Evolutionary conservation across 2,888 invertebrate species (phyloP).

Genomic region (Alloscopus bannaensis): DNA sequence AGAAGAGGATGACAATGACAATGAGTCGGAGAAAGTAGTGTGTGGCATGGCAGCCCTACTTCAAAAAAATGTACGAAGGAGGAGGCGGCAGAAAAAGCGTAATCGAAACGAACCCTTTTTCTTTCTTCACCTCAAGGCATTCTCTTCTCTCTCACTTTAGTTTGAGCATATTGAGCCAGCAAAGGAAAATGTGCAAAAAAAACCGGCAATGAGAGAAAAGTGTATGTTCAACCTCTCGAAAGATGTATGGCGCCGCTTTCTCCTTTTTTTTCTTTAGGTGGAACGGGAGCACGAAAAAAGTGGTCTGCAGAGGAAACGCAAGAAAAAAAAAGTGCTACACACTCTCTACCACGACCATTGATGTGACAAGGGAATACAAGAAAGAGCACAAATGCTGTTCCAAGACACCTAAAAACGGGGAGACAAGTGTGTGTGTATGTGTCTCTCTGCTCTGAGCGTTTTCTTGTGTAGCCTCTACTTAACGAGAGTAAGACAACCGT

Average conservation of each 20-base stretch:
- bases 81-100: background rate
- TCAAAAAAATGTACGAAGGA: no score
- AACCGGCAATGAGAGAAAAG: no score
- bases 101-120: constrained; percentile 27
- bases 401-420: constrained; percentile 28
- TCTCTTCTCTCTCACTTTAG: background rate
- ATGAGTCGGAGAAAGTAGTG: constrained; percentile 29
- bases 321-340: constrained; percentile 5
- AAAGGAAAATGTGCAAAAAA: no score
- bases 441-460: no score
- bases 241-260: constrained; percentile 52
- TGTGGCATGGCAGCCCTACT: background rate
- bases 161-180: constrained; percentile 18
- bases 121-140: background rate
- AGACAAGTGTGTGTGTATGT: no score
- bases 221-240: constrained; percentile 28
- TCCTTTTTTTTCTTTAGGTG: constrained; percentile 11
- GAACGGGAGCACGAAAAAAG: constrained; percentile 20
- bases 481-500: no score
- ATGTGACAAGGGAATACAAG: constrained; percentile 45
- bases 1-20: constrained; percentile 48
- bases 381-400: constrained; percentile 43
- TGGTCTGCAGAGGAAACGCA: no score
- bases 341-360: background rate
- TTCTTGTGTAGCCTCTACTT: no score